Conservation (phyloP, 2,113 vertebrate species). For the Melanerpes formicivorus region DNA sequence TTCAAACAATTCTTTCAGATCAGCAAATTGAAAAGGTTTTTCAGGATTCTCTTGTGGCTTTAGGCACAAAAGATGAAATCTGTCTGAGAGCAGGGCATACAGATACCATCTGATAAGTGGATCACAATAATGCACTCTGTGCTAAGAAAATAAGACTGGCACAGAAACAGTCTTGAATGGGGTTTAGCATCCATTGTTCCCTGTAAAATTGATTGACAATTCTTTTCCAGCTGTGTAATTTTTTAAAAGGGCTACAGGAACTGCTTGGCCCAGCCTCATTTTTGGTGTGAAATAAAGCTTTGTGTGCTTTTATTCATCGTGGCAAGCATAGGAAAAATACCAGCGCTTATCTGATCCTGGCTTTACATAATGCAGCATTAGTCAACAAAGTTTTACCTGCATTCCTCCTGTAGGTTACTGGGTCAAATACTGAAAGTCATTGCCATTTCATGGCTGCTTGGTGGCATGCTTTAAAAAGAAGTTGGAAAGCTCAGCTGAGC, state of each 20-base stretch:
- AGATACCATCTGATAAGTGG: constrained; percentile 31
- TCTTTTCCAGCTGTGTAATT: constrained; percentile 38
- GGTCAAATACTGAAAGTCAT: constrained; percentile 33
- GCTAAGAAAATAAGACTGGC: constrained; percentile 31
- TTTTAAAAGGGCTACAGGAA: constrained; percentile 34
- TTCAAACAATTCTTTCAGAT: constrained; percentile 2
- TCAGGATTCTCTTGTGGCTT: constrained; percentile 32
- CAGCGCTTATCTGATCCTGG: constrained; percentile 41
- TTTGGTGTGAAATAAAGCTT: constrained; percentile 41
- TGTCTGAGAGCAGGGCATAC: not conserved
- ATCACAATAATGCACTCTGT: not conserved
- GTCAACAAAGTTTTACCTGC: constrained; percentile 44
- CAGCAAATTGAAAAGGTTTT: constrained; percentile 40
- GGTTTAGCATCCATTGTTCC: constrained; percentile 56
- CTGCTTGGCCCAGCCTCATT: constrained; percentile 9
- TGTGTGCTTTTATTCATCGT: constrained; percentile 36
- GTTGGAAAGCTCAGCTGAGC: not conserved
- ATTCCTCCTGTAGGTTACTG: constrained; percentile 22
- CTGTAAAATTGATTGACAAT: constrained; percentile 52
- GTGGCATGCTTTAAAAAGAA: not conserved
- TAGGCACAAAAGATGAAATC: constrained; percentile 13
- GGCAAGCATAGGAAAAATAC: constrained; percentile 41
- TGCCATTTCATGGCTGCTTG: constrained; percentile 51
- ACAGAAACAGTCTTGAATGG: constrained; percentile 37
- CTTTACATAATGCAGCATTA: constrained; percentile 46